Evolutionary conservation across 2,888 invertebrate genomes (phyloP).

Genomic region (Lycocerus yunnanus): DNA sequence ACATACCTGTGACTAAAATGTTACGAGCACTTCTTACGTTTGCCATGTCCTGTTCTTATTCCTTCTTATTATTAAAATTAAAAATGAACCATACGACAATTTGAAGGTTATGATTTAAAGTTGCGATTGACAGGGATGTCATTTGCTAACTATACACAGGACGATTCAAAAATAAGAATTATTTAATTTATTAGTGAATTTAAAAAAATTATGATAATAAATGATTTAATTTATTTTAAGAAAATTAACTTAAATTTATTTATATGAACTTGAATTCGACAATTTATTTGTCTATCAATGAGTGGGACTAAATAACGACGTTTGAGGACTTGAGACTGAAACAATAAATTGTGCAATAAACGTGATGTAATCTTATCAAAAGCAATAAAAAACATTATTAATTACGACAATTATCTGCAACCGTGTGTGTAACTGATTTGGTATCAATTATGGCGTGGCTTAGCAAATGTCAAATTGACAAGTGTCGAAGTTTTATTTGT

Average conservation of each 20-base stretch:
- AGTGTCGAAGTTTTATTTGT: conserved; percentile 13
- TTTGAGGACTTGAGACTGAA: background rate
- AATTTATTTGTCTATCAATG: too few species aligned
- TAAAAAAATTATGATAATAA: too few species aligned
- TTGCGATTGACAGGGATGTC: background rate
- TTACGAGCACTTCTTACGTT: background rate
- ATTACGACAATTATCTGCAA: background rate
- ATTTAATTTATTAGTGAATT: too few species aligned
- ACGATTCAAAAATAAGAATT: background rate
- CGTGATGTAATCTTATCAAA: background rate
- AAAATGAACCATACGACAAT: background rate
- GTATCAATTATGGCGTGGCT: conserved; percentile 8
- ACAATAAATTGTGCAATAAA: background rate
- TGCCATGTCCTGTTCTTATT: background rate
- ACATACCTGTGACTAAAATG: background rate
- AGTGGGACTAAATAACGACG: too few species aligned
- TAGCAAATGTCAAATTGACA: conserved; percentile 9
- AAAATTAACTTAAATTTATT: background rate
- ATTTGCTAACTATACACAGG: background rate
- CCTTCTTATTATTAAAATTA: background rate
- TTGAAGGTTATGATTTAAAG: background rate
- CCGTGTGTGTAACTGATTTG: background rate
- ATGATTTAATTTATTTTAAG: too few species aligned
- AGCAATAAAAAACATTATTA: background rate
- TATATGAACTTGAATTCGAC: background rate